These are phyloP conservation scores for Phragmatobia fuliginosa DNA, from an alignment of 2,888 invertebrate species.

Conservation along the genomic window DNA sequence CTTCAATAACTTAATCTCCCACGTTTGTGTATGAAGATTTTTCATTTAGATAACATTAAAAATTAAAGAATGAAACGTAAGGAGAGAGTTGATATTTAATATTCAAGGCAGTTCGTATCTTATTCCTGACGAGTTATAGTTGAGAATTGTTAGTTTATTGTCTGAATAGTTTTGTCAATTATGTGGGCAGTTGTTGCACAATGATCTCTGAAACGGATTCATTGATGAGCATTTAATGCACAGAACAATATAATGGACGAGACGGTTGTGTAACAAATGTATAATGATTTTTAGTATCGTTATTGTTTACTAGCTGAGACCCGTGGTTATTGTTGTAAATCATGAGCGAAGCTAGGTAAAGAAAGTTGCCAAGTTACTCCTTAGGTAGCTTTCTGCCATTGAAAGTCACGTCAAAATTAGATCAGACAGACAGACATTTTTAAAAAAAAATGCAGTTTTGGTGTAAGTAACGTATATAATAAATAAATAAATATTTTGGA, in stretches of 20 bases:
- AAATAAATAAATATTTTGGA: too few relatives aligned
- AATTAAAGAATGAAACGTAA: slow-evolving; percentile 36
- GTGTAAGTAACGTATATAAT: too few relatives aligned
- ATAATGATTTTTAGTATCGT: slow-evolving; percentile 5
- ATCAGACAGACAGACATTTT: too few relatives aligned
- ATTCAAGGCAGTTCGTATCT: slow-evolving; percentile 11
- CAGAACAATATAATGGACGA: slow-evolving; percentile 22
- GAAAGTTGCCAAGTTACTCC: too few relatives aligned
- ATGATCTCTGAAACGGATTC: slow-evolving; percentile 34
- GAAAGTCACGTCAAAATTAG: too few relatives aligned
- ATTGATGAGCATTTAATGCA: slow-evolving; percentile 49
- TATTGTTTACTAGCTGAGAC: too few relatives aligned
- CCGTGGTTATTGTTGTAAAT: too few relatives aligned
- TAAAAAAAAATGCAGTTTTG: too few relatives aligned
- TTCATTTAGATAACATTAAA: slow-evolving; percentile 44
- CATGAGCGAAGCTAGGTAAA: too few relatives aligned
- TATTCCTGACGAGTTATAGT: background rate
- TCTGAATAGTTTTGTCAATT: slow-evolving; percentile 33
- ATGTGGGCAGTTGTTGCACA: slow-evolving; percentile 36
- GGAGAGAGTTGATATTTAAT: slow-evolving; percentile 21
- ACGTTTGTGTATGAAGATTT: slow-evolving; percentile 33
- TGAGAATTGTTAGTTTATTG: slow-evolving; percentile 11
- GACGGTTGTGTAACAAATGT: slow-evolving; percentile 23
- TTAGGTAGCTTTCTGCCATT: too few relatives aligned
- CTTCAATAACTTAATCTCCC: slow-evolving; percentile 1